Conservation (phyloP, 1,140 invertebrate species). For the Muscidifurax raptorellus region DNA sequence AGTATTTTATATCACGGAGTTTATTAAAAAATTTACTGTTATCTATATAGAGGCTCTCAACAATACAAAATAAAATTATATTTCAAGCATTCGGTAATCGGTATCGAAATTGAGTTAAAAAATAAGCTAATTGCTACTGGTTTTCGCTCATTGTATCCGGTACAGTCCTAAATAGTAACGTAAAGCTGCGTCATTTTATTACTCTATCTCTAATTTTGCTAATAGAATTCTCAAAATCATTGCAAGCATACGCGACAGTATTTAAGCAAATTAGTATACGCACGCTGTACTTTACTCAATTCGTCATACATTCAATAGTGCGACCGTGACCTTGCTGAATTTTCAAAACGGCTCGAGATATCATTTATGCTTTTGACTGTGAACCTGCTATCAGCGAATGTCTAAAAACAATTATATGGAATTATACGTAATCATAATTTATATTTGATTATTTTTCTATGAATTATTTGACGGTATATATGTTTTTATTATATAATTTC, state of each 20-base stretch:
- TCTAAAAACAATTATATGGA: background rate
- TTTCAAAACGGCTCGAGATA: background rate
- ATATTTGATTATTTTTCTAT: no score
- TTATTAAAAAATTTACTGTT: no score
- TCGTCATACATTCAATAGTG: background rate
- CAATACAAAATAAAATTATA: no score
- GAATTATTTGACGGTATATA: no score
- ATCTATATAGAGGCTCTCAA: no score
- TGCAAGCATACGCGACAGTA: background rate
- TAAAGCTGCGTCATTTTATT: background rate
- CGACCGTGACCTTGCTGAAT: background rate
- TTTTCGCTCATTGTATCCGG: background rate
- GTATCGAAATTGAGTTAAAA: no score
- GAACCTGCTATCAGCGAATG: background rate
- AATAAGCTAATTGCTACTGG: no score
- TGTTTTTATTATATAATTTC: no score
- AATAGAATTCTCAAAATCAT: background rate
- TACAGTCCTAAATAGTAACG: background rate
- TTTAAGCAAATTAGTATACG: conserved; percentile 2
- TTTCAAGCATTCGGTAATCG: no score
- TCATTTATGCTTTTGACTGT: background rate
- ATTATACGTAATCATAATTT: no score
- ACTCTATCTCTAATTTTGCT: background rate
- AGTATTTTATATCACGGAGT: no score
- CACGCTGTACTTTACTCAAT: background rate